A percentile compares a stretch with the other conserved stretches of the same genome.
These are phyloP conservation scores for Alethe diademata DNA, from an alignment of 2,113 vertebrate genomes.

Conservation along the genomic window DNA sequence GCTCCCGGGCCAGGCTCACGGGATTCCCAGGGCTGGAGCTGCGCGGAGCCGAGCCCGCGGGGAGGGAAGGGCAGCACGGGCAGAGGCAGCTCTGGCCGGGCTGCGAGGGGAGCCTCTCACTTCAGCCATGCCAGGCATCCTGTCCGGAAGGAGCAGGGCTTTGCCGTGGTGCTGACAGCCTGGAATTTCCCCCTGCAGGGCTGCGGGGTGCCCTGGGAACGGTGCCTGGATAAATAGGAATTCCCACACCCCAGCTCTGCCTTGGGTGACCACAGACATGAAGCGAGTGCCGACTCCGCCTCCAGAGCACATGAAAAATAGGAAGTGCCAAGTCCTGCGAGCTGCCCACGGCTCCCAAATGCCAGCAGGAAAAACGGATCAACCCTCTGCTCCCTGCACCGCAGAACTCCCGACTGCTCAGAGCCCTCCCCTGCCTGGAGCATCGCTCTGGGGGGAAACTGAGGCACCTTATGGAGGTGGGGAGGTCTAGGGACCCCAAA, in stretches of 20 bases:
- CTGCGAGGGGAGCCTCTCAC: neutral
- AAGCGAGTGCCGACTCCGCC: neutral
- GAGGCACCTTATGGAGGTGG: neutral
- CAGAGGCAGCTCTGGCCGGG: neutral
- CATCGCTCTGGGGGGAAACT: neutral
- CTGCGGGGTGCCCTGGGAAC: neutral
- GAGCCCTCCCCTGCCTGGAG: neutral
- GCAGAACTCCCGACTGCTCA: accelerated
- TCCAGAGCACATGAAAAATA: neutral
- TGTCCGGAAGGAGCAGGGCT: neutral
- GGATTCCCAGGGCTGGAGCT: accelerated
- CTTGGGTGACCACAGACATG: neutral
- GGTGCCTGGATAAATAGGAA: neutral
- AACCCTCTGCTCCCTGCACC: neutral
- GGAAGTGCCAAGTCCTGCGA: neutral
- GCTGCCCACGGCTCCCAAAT: neutral
- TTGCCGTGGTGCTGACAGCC: accelerated
- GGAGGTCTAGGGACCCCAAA: neutral
- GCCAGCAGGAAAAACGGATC: neutral
- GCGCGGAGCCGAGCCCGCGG: neutral
- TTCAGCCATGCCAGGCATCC: neutral
- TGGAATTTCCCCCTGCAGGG: neutral
- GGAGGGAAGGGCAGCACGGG: accelerated
- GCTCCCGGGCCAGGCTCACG: neutral
- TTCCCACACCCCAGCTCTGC: neutral